Conservation (phyloP, 2,888 invertebrate species). For the Philopedon plagiatum region DNA sequence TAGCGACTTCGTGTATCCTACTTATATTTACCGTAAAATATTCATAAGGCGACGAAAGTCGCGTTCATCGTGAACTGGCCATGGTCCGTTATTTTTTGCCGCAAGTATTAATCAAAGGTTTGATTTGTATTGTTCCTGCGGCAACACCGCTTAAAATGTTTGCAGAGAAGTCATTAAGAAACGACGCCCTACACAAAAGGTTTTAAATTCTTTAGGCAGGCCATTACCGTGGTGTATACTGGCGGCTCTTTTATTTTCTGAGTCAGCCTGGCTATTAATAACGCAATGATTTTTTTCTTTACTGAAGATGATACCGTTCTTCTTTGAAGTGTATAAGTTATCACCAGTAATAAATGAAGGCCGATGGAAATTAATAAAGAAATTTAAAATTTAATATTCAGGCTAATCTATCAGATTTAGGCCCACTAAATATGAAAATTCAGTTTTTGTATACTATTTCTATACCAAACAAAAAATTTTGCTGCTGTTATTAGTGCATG, state of each 20-base stretch:
- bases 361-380: neutral
- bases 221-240: conserved; percentile 35
- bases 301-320: neutral
- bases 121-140: conserved; percentile 29
- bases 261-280: neutral
- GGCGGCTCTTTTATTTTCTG: conserved; percentile 31
- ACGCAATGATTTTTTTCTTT: neutral
- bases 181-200: conserved; percentile 37
- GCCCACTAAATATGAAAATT: too few relatives aligned
- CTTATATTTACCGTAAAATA: conserved; percentile 1
- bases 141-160: conserved; percentile 36
- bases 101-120: conserved; percentile 27
- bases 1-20: neutral
- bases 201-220: conserved; percentile 41
- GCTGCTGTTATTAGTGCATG: too few relatives aligned
- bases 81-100: conserved; percentile 1
- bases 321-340: neutral
- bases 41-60: neutral
- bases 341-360: neutral
- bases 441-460: too few relatives aligned
- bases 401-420: too few relatives aligned
- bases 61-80: neutral
- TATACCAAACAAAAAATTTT: too few relatives aligned
- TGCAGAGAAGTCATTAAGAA: conserved; percentile 39
- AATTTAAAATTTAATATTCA: neutral